Conservation (phyloP, 2,113 vertebrate genomes). For the Callochromis pleurospilus region DNA sequence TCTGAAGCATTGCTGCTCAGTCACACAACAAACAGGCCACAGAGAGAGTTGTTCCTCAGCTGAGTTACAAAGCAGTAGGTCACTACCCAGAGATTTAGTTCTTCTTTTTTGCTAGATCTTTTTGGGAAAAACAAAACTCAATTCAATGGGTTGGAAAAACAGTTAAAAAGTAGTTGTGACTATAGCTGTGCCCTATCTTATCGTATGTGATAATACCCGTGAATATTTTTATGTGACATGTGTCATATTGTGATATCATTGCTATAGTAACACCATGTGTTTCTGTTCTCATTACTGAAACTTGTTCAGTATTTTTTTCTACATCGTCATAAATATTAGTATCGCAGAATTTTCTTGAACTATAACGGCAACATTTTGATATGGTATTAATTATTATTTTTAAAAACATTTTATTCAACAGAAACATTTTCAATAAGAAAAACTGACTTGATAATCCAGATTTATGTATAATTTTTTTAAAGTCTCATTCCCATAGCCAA, state of each 20-base stretch:
- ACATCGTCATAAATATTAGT: neutral
- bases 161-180: neutral
- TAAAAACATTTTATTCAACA: neutral
- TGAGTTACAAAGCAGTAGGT: neutral
- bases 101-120: neutral
- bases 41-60: neutral
- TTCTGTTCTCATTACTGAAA: neutral
- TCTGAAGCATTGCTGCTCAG: neutral
- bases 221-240: accelerated
- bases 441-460: neutral
- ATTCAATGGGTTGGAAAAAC: neutral
- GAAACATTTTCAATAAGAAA: neutral
- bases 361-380: neutral
- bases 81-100: neutral
- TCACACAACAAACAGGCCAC: neutral
- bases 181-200: accelerated
- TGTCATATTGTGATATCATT: neutral
- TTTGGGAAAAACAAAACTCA: neutral
- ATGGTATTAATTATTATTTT: neutral
- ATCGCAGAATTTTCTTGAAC: neutral
- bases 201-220: neutral
- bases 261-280: neutral
- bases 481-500: neutral
- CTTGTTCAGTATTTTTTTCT: neutral
- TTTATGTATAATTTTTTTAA: accelerated